phyloP scores from a whole-genome alignment of 2,888 invertebrate genomes.

The Drosophila buzzatii region DNA sequence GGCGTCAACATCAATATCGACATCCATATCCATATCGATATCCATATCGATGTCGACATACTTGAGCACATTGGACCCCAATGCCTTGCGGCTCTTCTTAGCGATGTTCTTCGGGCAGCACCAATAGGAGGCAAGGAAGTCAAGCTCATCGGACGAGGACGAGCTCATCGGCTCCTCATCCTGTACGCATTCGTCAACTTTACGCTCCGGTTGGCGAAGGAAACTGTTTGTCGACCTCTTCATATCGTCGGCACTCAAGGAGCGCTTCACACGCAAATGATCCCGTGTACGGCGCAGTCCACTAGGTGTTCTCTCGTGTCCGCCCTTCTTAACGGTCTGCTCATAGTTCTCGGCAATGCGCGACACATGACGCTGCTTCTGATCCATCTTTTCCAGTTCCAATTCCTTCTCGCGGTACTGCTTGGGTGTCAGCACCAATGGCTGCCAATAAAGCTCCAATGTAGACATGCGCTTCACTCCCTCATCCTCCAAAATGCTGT shows the following conservation, averaged over 20 bases:
- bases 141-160: constrained; percentile 47
- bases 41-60: neutral
- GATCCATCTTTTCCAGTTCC: constrained; percentile 49
- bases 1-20: neutral
- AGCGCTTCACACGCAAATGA: constrained; percentile 4
- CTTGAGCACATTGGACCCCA: neutral
- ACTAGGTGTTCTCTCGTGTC: neutral
- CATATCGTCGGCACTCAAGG: constrained; percentile 3
- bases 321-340: constrained; percentile 24
- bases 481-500: constrained; percentile 51
- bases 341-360: constrained; percentile 41
- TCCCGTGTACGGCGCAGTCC: neutral
- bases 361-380: constrained; percentile 32
- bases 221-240: neutral
- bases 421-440: constrained; percentile 57
- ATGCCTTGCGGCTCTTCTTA: neutral
- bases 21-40: neutral
- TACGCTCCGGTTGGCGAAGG: neutral
- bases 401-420: constrained; percentile 57
- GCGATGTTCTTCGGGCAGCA: constrained; percentile 24
- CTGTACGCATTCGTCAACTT: neutral
- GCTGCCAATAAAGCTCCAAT: constrained; percentile 59
- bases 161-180: constrained; percentile 27
- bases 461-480: constrained; percentile 59
- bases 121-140: constrained; percentile 46